These are phyloP conservation scores for Brachionus rotundiformis DNA, from an alignment of 1,140 invertebrate species.

Conservation along the genomic window DNA sequence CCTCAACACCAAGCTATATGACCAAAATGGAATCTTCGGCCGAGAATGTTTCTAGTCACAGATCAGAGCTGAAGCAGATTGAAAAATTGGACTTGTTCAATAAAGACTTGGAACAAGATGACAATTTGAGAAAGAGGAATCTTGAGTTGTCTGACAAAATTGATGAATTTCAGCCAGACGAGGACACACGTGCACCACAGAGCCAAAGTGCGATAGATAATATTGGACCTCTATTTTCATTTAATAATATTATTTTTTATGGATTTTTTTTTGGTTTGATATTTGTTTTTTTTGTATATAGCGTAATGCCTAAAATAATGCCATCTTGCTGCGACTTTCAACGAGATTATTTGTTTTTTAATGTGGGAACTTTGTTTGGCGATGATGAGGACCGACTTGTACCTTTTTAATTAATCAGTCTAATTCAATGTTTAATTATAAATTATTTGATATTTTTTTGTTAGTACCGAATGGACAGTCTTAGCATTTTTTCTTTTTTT, in stretches of 20 bases:
- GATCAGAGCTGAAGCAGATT: background rate
- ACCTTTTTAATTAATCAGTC: background rate
- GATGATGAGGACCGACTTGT: constrained; percentile 25
- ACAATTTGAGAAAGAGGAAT: background rate
- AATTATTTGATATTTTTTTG: constrained; percentile 26
- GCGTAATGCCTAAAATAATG: constrained; percentile 35
- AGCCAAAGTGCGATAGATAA: background rate
- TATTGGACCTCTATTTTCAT: background rate
- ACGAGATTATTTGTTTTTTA: constrained; percentile 44
- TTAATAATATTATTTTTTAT: constrained; percentile 19
- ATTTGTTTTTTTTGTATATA: constrained; percentile 40
- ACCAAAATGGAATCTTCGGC: background rate
- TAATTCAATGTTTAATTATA: background rate
- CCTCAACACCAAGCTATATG: background rate
- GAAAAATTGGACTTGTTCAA: constrained; percentile 11
- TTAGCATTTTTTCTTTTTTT: background rate
- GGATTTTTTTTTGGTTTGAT: constrained; percentile 19
- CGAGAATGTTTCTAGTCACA: constrained; percentile 28
- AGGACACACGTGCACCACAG: background rate
- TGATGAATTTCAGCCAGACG: background rate
- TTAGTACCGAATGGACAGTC: background rate
- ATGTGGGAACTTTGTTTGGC: constrained; percentile 1
- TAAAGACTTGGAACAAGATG: background rate
- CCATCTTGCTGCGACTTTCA: constrained; percentile 31
- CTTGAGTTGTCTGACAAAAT: background rate